phyloP scores from a whole-genome alignment of 2,113 vertebrate genomes.

The Sebastes schlegelii region DNA sequence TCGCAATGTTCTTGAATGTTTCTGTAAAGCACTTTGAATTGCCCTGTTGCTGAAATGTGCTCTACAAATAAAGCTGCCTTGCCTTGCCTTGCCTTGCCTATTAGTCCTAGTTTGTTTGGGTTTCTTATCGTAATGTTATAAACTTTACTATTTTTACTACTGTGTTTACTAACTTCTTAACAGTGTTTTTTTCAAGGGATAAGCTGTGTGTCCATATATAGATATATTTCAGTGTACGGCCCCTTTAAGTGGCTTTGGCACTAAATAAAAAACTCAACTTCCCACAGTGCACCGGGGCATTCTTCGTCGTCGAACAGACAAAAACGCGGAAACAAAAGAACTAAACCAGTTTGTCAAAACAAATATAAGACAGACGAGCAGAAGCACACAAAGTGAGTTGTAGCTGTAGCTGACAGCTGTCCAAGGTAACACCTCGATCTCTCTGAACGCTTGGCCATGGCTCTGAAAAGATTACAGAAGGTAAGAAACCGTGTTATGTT shows the following conservation, averaged over 20 bases:
- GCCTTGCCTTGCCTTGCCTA: no score
- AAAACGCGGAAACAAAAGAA: slow-evolving; percentile 83
- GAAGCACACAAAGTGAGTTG: slow-evolving; percentile 48
- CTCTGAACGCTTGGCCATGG: slow-evolving; percentile 60
- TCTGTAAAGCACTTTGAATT: no score
- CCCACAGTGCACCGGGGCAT: slow-evolving; percentile 74
- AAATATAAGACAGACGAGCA: slow-evolving; percentile 56
- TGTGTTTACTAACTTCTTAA: background rate
- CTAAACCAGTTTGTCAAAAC: slow-evolving; percentile 72
- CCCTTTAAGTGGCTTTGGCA: no score
- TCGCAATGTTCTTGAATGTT: no score
- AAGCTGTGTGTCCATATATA: background rate
- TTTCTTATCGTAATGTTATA: background rate
- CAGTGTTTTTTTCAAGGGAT: background rate
- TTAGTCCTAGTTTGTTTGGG: no score
- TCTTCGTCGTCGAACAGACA: slow-evolving; percentile 58
- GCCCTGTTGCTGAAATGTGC: no score
- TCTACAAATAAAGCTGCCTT: no score
- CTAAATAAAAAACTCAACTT: slow-evolving; percentile 29
- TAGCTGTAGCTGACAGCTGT: slow-evolving; percentile 57
- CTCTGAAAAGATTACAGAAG: slow-evolving; percentile 83
- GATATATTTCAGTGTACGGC: background rate
- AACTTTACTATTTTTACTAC: background rate
- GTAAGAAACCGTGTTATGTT: slow-evolving; percentile 47
- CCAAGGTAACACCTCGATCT: background rate